Base-by-base conservation (phyloP, 2,113 vertebrate genomes). In the Eptesicus fuscus region DNA sequence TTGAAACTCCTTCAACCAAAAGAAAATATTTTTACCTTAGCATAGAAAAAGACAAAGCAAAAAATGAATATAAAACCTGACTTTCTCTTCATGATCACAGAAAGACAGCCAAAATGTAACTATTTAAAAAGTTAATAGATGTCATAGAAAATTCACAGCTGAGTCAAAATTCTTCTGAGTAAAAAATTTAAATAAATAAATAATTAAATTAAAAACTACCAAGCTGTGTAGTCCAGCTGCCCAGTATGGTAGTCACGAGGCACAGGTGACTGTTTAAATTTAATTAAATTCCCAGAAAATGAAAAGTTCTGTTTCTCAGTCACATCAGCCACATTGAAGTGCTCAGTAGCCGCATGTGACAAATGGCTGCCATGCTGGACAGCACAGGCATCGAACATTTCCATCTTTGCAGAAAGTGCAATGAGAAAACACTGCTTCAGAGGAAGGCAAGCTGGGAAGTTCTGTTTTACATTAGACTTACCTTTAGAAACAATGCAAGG, bases 401-500 rank as follows among this genome's bases (percentile, higher is more conserved):
- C 30, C 40, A 84, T 14, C 49, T 86, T 23, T 56, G 37, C 40
- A 76, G 37, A 74, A 79, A 88, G 47, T n/a, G 80, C 7, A 49
- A 22, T 28, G 63, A 83, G n/a, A 53, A 30, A 51, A 28, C 16
- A n/a, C 3, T 63, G 32, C 40, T 32, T 51, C 7, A 9, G 10
- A 90, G 28, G 13, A 63, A 76, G 44, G 37, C 16, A 42, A 56
- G 42, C 7, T 23, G 28, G 0, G 37, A 49, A 82, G 28, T 13
- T 47, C 4, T 28, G 1, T 14, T 13, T 63, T 13, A 53, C 30
- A 65, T 32, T 35, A 44, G 47, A 90, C 92, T 95, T 97, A 99
- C 99, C 99, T 99, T 99, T 74, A 99, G 96, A 98, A 99, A 99
- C 1, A 99, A 98, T 0, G 99, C 99, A 84, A 99, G 98, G 95